Conservation (phyloP, 2,797 vertebrate genomes). For the Sebastiscus albofasciatus region DNA sequence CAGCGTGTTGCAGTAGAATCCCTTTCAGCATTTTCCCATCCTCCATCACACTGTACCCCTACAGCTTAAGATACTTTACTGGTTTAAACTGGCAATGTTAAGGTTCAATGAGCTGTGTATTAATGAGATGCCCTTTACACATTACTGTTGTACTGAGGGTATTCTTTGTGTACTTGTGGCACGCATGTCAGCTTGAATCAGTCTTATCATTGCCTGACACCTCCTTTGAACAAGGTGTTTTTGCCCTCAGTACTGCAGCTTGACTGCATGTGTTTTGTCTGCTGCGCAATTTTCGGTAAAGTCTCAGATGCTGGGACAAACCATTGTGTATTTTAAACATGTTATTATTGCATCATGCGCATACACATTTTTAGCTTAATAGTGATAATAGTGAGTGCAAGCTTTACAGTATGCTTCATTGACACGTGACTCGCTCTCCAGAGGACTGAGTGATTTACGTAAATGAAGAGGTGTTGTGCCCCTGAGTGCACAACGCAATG, state of each 20-base stretch:
- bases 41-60: not conserved
- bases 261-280: conserved; percentile 6
- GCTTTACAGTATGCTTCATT: conserved; percentile 18
- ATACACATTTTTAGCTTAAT: not conserved
- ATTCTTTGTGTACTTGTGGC: not conserved
- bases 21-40: not conserved
- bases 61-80: not conserved
- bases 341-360: not conserved
- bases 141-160: not conserved
- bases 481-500: conserved; percentile 5
- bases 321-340: not conserved
- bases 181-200: conserved; percentile 3
- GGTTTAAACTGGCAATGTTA: not conserved
- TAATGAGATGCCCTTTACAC: conserved; percentile 15
- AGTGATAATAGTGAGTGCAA: not conserved
- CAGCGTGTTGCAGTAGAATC: not conserved
- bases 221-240: conserved; percentile 10
- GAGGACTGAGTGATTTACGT: conserved; percentile 23
- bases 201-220: not conserved
- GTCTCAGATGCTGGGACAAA: not conserved
- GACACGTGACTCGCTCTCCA: conserved; percentile 11
- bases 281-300: not conserved
- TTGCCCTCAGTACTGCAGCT: not conserved
- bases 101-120: conserved; percentile 8
- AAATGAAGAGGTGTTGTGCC: conserved; percentile 34